Base-by-base conservation (phyloP, 2,888 invertebrate genomes). In the Dasysyrphus tricinctus region DNA sequence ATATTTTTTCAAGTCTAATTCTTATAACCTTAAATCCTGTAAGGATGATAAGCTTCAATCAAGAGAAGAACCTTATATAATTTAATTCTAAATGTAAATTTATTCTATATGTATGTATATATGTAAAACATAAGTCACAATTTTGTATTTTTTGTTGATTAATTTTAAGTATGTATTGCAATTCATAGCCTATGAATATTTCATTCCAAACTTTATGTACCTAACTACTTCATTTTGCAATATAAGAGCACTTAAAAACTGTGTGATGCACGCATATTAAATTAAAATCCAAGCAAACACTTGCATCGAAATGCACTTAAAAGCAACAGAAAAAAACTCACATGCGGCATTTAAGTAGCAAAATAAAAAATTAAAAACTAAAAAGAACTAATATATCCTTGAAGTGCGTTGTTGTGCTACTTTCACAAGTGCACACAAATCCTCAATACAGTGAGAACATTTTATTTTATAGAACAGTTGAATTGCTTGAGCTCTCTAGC, bases 361-460 rank as follows among this genome's bases (percentile, higher is more conserved):
- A 49, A 49, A 9, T 9, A 24, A 63, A 63, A 8, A 63, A 57
- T 14, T 14, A 7, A 65, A 49, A 76, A 51, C 34, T n/a, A 75
- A 56, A 84, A 65, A 56, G 19, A 44, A 67, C 42, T 65, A 73
- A 69, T 65, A 80, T 65, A 65, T 80, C 61, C 76, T 67, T 80
- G 32, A 44, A 84, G 84, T 80, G 61, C 76, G 80, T 76, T 84
- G 72, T 84, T 84, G 84, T 84, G 59, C 84, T 59, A 84, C 76
- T 69, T 84, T 76, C 56, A 29, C 65, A 80, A 67, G 67, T 19
- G 42, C 59, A 16, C 16, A 47, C 19, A 47, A 8, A 19, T 19
- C 2, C 4, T 19, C 11, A 2, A 0, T 8, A n/a, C 6, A 39
- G 19, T 24, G 47, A 47, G 49, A 19, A 49, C 0, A 19, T 49